A percentile compares a stretch with the other conserved stretches of the same genome.
These are phyloP conservation scores for Linyphia triangularis DNA, from an alignment of 2,888 invertebrate genomes.

Conservation along the genomic window DNA sequence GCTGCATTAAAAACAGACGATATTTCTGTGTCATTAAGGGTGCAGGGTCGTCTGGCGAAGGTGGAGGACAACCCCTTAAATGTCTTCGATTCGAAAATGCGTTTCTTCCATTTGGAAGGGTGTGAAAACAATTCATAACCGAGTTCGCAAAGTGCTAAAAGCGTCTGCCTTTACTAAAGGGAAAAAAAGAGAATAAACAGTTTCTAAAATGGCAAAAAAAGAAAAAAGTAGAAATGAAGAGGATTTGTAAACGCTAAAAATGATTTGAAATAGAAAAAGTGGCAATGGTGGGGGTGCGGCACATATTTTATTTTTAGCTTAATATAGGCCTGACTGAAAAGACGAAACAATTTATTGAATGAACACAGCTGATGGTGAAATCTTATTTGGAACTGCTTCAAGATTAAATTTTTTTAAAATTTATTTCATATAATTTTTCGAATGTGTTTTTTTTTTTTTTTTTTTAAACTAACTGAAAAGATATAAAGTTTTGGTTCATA, in stretches of 20 bases:
- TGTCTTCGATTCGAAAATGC: slow-evolving; percentile 66
- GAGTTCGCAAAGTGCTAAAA: slow-evolving; percentile 29
- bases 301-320: not conserved
- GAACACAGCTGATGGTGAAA: too few species aligned
- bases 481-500: too few species aligned
- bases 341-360: too few species aligned
- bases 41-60: slow-evolving; percentile 15
- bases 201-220: not conserved
- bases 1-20: slow-evolving; percentile 1
- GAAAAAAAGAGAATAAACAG: not conserved
- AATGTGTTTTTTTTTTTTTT: too few species aligned
- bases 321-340: too few species aligned
- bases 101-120: slow-evolving; percentile 26
- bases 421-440: too few species aligned
- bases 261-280: not conserved
- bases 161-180: slow-evolving; percentile 21
- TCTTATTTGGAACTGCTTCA: too few species aligned
- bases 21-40: slow-evolving; percentile 34
- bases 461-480: too few species aligned
- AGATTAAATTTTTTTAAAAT: too few species aligned
- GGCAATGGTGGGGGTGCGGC: not conserved
- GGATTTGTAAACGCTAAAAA: slow-evolving; percentile 4
- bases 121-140: slow-evolving; percentile 44
- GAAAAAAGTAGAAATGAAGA: slow-evolving; percentile 12
- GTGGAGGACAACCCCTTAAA: slow-evolving; percentile 38